Evolutionary conservation across 2,113 vertebrate genomes (phyloP).

Genomic region (Vanacampus margaritifer): DNA sequence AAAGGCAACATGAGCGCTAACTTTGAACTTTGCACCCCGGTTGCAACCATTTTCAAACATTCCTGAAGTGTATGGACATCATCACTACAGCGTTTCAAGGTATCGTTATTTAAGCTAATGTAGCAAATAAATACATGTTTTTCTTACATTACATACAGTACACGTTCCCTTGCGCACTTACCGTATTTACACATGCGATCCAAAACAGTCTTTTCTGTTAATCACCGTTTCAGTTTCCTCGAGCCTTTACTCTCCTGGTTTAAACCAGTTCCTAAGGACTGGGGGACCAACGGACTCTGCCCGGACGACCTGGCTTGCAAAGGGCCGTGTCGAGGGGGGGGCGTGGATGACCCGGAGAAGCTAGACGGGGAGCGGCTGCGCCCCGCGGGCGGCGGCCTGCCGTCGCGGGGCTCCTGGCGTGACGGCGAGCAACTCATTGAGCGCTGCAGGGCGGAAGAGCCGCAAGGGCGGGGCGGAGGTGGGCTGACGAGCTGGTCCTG

Average conservation of each 20-base stretch:
- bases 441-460: slow-evolving; percentile 86
- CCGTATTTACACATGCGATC: slow-evolving; percentile 71
- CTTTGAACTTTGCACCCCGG: neutral
- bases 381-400: slow-evolving; percentile 72
- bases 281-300: slow-evolving; percentile 74
- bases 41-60: slow-evolving; percentile 4
- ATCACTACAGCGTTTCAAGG: neutral
- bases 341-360: slow-evolving; percentile 84
- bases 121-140: slow-evolving; percentile 73
- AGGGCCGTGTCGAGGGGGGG: slow-evolving; percentile 79
- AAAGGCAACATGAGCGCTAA: neutral
- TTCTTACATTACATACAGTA: slow-evolving; percentile 77
- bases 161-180: slow-evolving; percentile 73
- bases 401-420: slow-evolving; percentile 79
- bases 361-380: slow-evolving; percentile 89
- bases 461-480: slow-evolving; percentile 82
- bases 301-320: slow-evolving; percentile 77
- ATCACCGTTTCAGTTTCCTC: slow-evolving; percentile 88
- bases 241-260: slow-evolving; percentile 80
- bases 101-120: slow-evolving; percentile 34
- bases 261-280: slow-evolving; percentile 59
- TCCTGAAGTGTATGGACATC: neutral
- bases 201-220: slow-evolving; percentile 17
- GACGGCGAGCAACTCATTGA: slow-evolving; percentile 93
- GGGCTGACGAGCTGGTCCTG: slow-evolving; percentile 88